Evolutionary conservation across 2,888 invertebrate species (phyloP).

Genomic region (Holacanthella duospinosa): DNA sequence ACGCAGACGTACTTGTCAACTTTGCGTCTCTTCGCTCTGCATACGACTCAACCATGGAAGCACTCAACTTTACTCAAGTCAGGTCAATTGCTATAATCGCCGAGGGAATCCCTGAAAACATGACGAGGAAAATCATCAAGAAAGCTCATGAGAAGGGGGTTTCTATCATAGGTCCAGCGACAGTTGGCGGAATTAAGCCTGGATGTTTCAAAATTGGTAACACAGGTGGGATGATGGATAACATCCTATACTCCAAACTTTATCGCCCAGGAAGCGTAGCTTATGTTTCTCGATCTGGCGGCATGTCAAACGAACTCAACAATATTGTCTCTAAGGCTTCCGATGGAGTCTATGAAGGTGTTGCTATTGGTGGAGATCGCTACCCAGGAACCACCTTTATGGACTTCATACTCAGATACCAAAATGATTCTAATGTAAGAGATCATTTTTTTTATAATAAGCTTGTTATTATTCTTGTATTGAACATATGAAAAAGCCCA

Average conservation of each 20-base stretch:
- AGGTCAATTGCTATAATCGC: slow-evolving; percentile 96
- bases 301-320: slow-evolving; percentile 99
- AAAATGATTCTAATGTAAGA: slow-evolving; percentile 51
- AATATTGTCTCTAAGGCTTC: slow-evolving; percentile 94
- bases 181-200: slow-evolving; percentile 95
- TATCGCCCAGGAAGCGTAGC: slow-evolving; percentile 96
- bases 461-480: too few species aligned
- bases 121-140: slow-evolving; percentile 85
- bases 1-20: slow-evolving; percentile 89
- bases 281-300: slow-evolving; percentile 95
- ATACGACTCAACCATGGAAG: slow-evolving; percentile 90
- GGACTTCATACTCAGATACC: slow-evolving; percentile 83
- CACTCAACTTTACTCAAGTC: slow-evolving; percentile 86
- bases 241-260: slow-evolving; percentile 90
- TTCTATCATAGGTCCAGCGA: slow-evolving; percentile 84
- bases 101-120: slow-evolving; percentile 97
- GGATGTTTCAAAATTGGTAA: slow-evolving; percentile 99
- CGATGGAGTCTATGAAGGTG: slow-evolving; percentile 93
- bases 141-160: slow-evolving; percentile 73
- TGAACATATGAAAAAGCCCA: not conserved
- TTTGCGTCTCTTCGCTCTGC: slow-evolving; percentile 97
- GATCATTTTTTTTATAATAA: slow-evolving; percentile 41
- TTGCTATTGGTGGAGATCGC: slow-evolving; percentile 94
- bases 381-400: slow-evolving; percentile 98
- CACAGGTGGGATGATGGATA: slow-evolving; percentile 99